Base-by-base conservation (phyloP, 2,888 invertebrate species). In the Desoria tigrina region DNA sequence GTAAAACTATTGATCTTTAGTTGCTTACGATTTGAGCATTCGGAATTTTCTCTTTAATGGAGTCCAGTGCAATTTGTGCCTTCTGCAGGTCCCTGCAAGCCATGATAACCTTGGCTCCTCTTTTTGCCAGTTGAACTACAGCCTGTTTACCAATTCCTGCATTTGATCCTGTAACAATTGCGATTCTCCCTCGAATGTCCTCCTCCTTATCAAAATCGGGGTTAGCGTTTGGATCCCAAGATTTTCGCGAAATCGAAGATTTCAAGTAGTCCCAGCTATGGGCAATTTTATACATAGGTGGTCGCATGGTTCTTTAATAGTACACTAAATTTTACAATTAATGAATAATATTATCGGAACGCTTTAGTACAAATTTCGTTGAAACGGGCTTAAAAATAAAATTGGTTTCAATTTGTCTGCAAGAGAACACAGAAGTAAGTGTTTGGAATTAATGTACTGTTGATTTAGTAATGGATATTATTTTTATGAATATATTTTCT, bases 81-180 rank as follows among this genome's bases (percentile, higher is more conserved):
- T 72, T 72, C n/a, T 64, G 61, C 27, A 69, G 24, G n/a, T 69
- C 56, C 23, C 72, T 59, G 16, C 65, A 63, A 1, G 71, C 71
- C 65, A 72, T 64, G 4, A 72, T 61, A 3, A 71, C 66, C 11
- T 50, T 49, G 0, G 70, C 70, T 18, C 64, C 62, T 18, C 66
- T 55, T 57, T 73, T 73, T 4, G 73, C 67, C n/a, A 73, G 37
- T 18, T 66, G 65, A 1, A 69, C 27, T 1, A 63, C 65, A 11
- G 54, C 42, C n/a, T 49, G 55, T 32, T 54, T 55, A 11, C 71
- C 71, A 42, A 71, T 71, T 2, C 72, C 72, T 0, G 69, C 61
- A 37, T 68, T 72, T 16, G 63, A 53, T 16, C 69, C 69, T 14
- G 72, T 69, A 9, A 69, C 69, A 68, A 72, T 68, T 11, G 66